Evolutionary conservation across 1,140 invertebrate genomes (phyloP).

Genomic region (Thaumetopoea pityocampa): DNA sequence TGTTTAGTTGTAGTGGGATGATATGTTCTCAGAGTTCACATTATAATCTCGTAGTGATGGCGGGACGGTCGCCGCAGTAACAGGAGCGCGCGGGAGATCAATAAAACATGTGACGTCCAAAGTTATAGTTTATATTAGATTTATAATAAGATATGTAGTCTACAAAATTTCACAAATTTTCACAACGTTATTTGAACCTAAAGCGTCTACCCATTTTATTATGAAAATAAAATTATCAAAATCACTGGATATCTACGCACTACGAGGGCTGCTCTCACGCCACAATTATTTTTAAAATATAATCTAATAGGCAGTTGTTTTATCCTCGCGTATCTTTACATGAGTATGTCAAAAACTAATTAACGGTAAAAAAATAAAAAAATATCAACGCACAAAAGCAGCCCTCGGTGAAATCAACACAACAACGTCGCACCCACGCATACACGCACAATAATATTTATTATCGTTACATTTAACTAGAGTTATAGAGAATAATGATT

Average conservation of each 20-base stretch:
- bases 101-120: slow-evolving; percentile 62
- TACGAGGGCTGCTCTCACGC: slow-evolving; percentile 64
- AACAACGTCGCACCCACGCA: slow-evolving; percentile 49
- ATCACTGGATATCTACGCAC: slow-evolving; percentile 69
- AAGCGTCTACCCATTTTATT: slow-evolving; percentile 75
- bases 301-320: slow-evolving; percentile 74
- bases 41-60: too few species aligned
- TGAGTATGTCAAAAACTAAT: slow-evolving; percentile 74
- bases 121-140: slow-evolving; percentile 76
- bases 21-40: not conserved
- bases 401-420: slow-evolving; percentile 59
- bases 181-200: slow-evolving; percentile 76
- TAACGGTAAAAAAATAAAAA: slow-evolving; percentile 76
- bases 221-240: slow-evolving; percentile 75
- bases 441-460: slow-evolving; percentile 73
- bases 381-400: slow-evolving; percentile 72
- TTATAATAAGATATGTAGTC: slow-evolving; percentile 76
- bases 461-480: slow-evolving; percentile 77
- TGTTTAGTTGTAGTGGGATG: too few species aligned
- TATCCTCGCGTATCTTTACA: slow-evolving; percentile 65
- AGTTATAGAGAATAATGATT: slow-evolving; percentile 78
- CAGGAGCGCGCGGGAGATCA: slow-evolving; percentile 17
- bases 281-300: slow-evolving; percentile 75
- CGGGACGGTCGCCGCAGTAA: not conserved
- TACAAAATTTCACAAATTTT: slow-evolving; percentile 76